A percentile compares a stretch with the other conserved stretches of the same genome.
These are phyloP conservation scores for Drosophila tani DNA, from an alignment of 1,140 invertebrate genomes.

Conservation along the genomic window DNA sequence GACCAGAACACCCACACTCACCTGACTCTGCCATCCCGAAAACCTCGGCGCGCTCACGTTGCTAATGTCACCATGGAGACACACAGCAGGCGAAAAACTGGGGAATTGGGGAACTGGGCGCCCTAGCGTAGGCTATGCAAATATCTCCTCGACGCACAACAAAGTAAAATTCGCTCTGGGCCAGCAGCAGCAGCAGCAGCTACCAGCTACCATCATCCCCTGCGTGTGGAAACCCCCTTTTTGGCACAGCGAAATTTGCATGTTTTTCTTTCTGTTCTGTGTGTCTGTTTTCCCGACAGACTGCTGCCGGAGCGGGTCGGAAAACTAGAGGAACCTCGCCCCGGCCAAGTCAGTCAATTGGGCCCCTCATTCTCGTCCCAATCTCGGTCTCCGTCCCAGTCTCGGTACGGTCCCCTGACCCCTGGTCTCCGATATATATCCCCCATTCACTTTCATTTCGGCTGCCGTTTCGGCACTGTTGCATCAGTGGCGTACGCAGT, in stretches of 20 bases:
- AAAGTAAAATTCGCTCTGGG: conserved; percentile 62
- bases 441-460: conserved; percentile 77
- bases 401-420: conserved; percentile 18
- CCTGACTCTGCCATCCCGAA: conserved; percentile 52
- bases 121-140: conserved; percentile 68
- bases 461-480: conserved; percentile 40
- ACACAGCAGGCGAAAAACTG: conserved; percentile 45
- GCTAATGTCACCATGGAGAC: conserved; percentile 81
- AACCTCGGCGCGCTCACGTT: conserved; percentile 42
- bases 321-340: conserved; percentile 53
- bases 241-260: conserved; percentile 63
- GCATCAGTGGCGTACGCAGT: conserved; percentile 14
- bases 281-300: conserved; percentile 51
- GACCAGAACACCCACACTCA: conserved; percentile 42
- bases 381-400: conserved; percentile 4
- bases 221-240: conserved; percentile 26
- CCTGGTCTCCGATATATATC: conserved; percentile 29
- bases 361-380: conserved; percentile 33
- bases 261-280: conserved; percentile 65
- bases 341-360: conserved; percentile 73
- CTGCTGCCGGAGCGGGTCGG: conserved; percentile 23
- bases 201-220: conserved; percentile 1
- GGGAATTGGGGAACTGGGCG: conserved; percentile 35
- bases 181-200: conserved; percentile 28
- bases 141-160: conserved; percentile 68